Base-by-base conservation (phyloP, 2,888 invertebrate genomes). In the Drosophila quinaria region DNA sequence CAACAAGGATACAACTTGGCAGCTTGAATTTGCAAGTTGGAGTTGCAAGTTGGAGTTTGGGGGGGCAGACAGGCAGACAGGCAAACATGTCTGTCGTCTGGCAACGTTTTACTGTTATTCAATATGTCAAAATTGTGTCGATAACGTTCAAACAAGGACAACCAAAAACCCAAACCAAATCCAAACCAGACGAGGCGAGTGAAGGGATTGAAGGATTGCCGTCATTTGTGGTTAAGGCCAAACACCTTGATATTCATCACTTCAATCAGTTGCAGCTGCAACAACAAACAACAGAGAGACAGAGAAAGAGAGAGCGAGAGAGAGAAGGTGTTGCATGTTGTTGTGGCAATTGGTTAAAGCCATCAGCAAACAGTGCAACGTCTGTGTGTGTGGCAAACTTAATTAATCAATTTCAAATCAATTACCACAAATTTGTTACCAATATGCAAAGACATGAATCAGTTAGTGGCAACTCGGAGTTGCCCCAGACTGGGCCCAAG, bases 351-450 rank as follows among this genome's bases (percentile, higher is more conserved):
- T 42, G 65, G 58, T 65, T 74, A 63, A 61, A 70, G 75, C 80
- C 65, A 54, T 37, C 41, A 31, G 55, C 56, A 63, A 80, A 80
- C 74, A 70, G 50, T 31, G 59, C 56, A 55, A 44, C n/a, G 63
- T 59, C 58, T 70, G 64, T 69, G 29, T 29, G 56, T 25, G 58
- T 22, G 58, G 31, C 69, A 71, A 77, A 74, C 87, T 86, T 89
- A 88, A 87, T 87, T 89, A 90, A 87, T 87, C 90, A 87, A 89
- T 90, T 90, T 89, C 90, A 71, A 90, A 87, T 87, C 87, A 87
- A 87, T 87, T 87, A 87, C 90, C 90, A 74, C 90, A 87, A 90
- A 87, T 87, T 87, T 87, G 87, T 90, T 90, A 89, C 90, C 90
- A 87, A 87, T 87, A 87, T 87, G 87, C 87, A 87, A 84, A 63